Evolutionary conservation across 2,113 vertebrate species (phyloP).

Genomic region (Tursiops truncatus): DNA sequence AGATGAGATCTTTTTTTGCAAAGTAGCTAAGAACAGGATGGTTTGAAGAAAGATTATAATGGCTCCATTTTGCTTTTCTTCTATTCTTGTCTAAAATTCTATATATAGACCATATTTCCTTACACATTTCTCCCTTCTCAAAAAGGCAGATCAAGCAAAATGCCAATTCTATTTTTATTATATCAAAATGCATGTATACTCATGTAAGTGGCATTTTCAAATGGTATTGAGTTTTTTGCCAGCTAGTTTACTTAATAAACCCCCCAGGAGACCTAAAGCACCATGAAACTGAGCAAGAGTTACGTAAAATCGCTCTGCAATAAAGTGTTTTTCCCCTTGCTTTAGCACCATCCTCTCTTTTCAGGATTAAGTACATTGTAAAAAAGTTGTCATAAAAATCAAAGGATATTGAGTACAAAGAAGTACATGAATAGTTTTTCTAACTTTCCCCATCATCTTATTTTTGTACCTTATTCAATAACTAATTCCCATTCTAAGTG

Average conservation of each 20-base stretch:
- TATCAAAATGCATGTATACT: not conserved
- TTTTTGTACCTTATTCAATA: constrained; percentile 23
- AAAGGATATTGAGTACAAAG: not conserved
- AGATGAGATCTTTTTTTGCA: not conserved
- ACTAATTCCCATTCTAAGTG: constrained; percentile 17
- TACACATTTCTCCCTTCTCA: not conserved
- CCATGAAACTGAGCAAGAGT: not conserved
- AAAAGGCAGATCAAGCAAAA: constrained; percentile 53
- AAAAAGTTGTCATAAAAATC: not conserved
- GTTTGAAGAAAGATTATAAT: not conserved
- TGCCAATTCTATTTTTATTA: constrained; percentile 26
- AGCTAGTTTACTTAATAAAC: constrained; percentile 31
- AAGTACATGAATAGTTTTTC: not conserved
- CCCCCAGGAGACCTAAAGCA: not conserved
- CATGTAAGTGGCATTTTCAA: constrained; percentile 34
- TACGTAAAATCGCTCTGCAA: not conserved
- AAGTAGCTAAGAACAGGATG: not conserved
- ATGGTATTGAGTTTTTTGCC: not conserved
- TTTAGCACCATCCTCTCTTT: not conserved
- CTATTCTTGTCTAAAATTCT: not conserved
- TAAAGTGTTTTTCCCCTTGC: not conserved
- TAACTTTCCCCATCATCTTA: constrained; percentile 20
- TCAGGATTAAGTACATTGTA: not conserved
- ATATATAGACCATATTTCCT: not conserved
- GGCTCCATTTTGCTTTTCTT: not conserved